Percentiles rank a stretch among this genome's conserved stretches.
These are phyloP conservation scores for Larimichthys crocea DNA, from an alignment of 2,113 vertebrate genomes.

Conservation along the genomic window DNA sequence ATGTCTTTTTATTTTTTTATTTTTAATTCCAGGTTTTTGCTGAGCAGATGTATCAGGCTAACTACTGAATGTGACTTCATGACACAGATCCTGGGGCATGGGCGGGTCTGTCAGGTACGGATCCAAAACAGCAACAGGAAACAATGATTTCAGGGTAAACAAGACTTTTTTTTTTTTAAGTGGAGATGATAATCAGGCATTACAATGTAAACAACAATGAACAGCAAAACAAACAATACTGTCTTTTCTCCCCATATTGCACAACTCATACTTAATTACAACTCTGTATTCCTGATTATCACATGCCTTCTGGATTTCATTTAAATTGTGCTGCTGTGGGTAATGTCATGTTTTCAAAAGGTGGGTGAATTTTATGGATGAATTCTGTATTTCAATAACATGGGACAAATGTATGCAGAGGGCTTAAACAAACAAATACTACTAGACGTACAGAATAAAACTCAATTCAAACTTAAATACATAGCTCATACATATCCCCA, in stretches of 20 bases:
- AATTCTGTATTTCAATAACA: slow-evolving; percentile 42
- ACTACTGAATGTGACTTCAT: background rate
- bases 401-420: slow-evolving; percentile 18
- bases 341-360: slow-evolving; percentile 42
- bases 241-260: slow-evolving; percentile 68
- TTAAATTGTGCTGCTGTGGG: slow-evolving; percentile 45
- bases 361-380: slow-evolving; percentile 41
- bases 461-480: slow-evolving; percentile 56
- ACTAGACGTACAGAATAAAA: slow-evolving; percentile 50
- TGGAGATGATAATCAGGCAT: slow-evolving; percentile 62
- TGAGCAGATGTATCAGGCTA: background rate
- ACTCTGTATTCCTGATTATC: slow-evolving; percentile 69
- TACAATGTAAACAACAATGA: slow-evolving; percentile 71
- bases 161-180: slow-evolving; percentile 48
- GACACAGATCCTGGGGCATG: background rate
- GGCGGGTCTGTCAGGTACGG: background rate
- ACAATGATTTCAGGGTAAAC: slow-evolving; percentile 45
- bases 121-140: slow-evolving; percentile 35
- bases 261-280: slow-evolving; percentile 65
- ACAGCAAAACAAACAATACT: slow-evolving; percentile 66
- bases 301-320: slow-evolving; percentile 47
- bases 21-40: slow-evolving; percentile 12
- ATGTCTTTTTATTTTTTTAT: background rate
- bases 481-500: slow-evolving; percentile 43
- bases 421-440: slow-evolving; percentile 47